Evolutionary conservation across 1,140 invertebrate genomes (phyloP).

Genomic region (Aphelenchoides besseyi): DNA sequence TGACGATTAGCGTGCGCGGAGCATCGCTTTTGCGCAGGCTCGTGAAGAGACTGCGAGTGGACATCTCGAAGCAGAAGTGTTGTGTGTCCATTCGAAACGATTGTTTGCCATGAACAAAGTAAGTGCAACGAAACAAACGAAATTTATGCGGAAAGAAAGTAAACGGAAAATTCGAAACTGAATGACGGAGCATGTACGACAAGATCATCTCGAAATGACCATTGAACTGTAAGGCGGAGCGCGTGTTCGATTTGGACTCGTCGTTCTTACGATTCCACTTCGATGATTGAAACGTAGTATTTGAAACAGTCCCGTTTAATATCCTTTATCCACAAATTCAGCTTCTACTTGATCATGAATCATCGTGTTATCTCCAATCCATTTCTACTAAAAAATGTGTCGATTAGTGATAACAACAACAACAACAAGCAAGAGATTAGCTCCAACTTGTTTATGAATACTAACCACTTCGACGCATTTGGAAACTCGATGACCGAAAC

Average conservation of each 20-base stretch:
- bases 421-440: no score
- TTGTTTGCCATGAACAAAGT: neutral
- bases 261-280: no score
- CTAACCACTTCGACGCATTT: no score
- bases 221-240: neutral
- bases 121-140: neutral
- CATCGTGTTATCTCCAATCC: no score
- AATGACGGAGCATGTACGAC: neutral
- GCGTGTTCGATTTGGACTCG: neutral
- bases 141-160: slow-evolving; percentile 4
- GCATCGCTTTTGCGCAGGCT: neutral
- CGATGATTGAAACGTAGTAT: no score
- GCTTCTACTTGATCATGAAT: no score
- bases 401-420: no score
- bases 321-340: no score
- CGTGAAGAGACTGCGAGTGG: neutral
- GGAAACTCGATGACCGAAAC: no score
- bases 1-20: neutral
- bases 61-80: neutral
- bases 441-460: no score
- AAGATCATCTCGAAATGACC: neutral
- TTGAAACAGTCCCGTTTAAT: no score
- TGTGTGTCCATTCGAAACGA: neutral
- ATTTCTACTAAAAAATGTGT: no score
- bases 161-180: neutral